Percentiles rank a stretch among this genome's conserved stretches.
Evolutionary conservation across 2,113 vertebrate species (phyloP).

Genomic region (Noturus placidus): DNA sequence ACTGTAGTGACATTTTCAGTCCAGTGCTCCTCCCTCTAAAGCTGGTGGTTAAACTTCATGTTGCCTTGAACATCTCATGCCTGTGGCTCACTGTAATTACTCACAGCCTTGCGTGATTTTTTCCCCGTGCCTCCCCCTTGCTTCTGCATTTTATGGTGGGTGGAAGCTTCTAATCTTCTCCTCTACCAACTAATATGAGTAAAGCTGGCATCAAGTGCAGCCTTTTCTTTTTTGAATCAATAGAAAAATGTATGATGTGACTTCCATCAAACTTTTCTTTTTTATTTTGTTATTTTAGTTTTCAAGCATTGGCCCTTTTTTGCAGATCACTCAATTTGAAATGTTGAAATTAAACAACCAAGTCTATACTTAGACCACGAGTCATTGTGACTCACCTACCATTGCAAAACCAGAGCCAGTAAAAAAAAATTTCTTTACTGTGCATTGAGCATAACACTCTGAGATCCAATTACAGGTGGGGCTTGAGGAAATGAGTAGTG

Average conservation of each 20-base stretch:
- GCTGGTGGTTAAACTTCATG: conserved; percentile 17
- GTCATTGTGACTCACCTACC: conserved; percentile 30
- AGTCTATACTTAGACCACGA: background rate
- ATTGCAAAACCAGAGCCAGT: conserved; percentile 10
- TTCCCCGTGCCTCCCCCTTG: background rate
- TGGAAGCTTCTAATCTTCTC: background rate
- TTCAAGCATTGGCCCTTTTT: background rate
- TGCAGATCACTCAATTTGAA: background rate
- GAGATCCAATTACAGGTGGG: background rate
- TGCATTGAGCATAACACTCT: conserved; percentile 3
- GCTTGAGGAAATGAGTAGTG: conserved; percentile 47
- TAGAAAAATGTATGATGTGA: background rate
- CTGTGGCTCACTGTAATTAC: conserved; percentile 58
- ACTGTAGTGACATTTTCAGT: background rate
- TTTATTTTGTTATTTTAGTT: background rate
- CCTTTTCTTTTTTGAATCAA: background rate
- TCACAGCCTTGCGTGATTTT: conserved; percentile 43
- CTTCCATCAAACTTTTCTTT: background rate
- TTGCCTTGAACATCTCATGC: conserved; percentile 51
- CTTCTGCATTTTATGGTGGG: conserved; percentile 7
- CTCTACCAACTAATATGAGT: background rate
- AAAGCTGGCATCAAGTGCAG: background rate
- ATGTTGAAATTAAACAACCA: background rate
- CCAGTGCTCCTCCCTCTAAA: background rate
- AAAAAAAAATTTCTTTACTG: background rate